These are phyloP conservation scores for Gonatopus flavifemur DNA, from an alignment of 1,140 invertebrate genomes.

Conservation along the genomic window DNA sequence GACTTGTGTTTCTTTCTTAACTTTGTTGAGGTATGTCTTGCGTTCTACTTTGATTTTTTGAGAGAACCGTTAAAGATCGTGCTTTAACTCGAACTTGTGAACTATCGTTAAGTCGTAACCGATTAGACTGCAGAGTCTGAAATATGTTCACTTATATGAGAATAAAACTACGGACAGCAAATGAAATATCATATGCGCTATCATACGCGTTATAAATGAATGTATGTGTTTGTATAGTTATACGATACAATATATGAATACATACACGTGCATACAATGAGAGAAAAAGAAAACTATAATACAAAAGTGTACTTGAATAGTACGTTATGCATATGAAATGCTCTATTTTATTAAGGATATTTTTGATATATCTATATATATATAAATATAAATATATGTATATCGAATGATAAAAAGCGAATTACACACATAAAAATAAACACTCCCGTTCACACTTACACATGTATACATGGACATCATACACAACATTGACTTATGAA, in stretches of 20 bases:
- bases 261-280: constrained; percentile 26
- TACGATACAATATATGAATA: constrained; percentile 24
- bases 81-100: too few relatives aligned
- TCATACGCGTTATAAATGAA: constrained; percentile 18
- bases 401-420: constrained; percentile 40
- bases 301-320: constrained; percentile 42
- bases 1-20: too few relatives aligned
- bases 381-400: constrained; percentile 44
- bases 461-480: constrained; percentile 23
- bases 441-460: constrained; percentile 15
- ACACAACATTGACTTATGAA: too few relatives aligned
- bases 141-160: too few relatives aligned
- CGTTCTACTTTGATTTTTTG: too few relatives aligned
- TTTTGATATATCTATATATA: constrained; percentile 59
- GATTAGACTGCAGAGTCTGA: too few relatives aligned
- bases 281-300: constrained; percentile 43
- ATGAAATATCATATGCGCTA: too few relatives aligned
- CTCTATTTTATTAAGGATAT: constrained; percentile 59
- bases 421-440: constrained; percentile 15
- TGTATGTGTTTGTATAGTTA: constrained; percentile 13
- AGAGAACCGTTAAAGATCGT: too few relatives aligned
- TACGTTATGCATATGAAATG: constrained; percentile 53
- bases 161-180: too few relatives aligned
- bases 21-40: too few relatives aligned
- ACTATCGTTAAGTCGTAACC: too few relatives aligned